Evolutionary conservation across 2,888 invertebrate species (phyloP).

Genomic region (Synanthedon formicaeformis): DNA sequence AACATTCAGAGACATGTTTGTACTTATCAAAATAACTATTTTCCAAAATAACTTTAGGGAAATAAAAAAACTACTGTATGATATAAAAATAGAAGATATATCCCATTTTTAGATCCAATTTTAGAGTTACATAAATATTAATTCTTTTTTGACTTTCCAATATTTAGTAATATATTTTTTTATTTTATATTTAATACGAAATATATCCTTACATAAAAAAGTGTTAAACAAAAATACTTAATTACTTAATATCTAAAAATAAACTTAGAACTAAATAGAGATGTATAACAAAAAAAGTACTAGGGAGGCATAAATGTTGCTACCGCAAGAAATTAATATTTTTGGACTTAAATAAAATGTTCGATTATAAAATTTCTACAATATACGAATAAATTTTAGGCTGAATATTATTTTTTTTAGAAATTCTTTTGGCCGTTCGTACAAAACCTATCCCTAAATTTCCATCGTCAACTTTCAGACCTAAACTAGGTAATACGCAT

Average conservation of each 20-base stretch:
- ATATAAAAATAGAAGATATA: conserved; percentile 61
- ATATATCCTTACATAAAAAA: conserved; percentile 20
- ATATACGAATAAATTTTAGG: conserved; percentile 15
- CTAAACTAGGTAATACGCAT: conserved; percentile 29
- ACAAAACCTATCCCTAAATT: conserved; percentile 53
- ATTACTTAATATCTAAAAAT: neutral
- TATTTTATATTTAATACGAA: conserved; percentile 18
- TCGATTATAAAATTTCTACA: neutral
- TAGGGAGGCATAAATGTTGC: conserved; percentile 15
- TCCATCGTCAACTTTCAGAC: conserved; percentile 32
- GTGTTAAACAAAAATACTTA: conserved; percentile 11
- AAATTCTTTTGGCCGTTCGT: conserved; percentile 42
- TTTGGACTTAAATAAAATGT: neutral
- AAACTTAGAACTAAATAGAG: conserved; percentile 10
- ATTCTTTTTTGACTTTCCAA: conserved; percentile 5
- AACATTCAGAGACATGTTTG: conserved; percentile 49
- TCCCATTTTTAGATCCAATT: conserved; percentile 48
- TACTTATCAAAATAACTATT: conserved; percentile 49
- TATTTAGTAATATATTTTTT: conserved; percentile 9
- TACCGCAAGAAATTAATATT: neutral
- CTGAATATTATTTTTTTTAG: conserved; percentile 22
- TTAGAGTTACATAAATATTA: conserved; percentile 28
- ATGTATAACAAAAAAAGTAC: conserved; percentile 20
- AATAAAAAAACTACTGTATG: conserved; percentile 32
- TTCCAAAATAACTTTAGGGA: conserved; percentile 36